Percentiles rank a stretch among this genome's conserved stretches.
phyloP scores from a whole-genome alignment of 1,140 invertebrate genomes.

The Periplaneta americana region DNA sequence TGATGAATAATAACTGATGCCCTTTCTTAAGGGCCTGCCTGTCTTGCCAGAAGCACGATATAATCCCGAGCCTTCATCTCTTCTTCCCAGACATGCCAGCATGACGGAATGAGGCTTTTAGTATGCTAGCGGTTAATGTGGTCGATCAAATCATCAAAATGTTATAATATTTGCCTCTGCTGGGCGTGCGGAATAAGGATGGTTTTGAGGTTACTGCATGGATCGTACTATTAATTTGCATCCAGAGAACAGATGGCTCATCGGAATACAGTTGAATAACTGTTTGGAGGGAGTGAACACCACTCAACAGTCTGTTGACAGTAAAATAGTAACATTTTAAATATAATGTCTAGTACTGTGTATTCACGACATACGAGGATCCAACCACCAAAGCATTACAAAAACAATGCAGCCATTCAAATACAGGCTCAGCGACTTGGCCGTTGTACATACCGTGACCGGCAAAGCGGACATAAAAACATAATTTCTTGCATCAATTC shows the following conservation, averaged over 20 bases:
- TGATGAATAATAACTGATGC: background rate
- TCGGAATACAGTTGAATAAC: no score
- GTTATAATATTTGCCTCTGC: background rate
- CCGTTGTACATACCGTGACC: no score
- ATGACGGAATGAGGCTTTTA: no score
- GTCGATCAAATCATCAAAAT: background rate
- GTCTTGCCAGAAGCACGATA: background rate
- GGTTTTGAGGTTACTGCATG: background rate
- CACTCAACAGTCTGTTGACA: background rate
- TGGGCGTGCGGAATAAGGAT: background rate
- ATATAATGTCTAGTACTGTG: no score
- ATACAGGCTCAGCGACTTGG: no score
- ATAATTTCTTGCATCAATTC: no score
- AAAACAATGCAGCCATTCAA: no score
- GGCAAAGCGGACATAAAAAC: no score
- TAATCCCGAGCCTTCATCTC: background rate
- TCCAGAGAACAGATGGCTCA: background rate
- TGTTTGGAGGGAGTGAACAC: no score
- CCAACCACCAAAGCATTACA: no score
- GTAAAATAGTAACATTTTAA: no score
- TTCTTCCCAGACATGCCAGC: background rate
- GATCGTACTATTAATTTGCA: background rate
- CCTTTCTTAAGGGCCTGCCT: background rate
- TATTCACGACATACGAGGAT: no score
- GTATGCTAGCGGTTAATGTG: background rate